Evolutionary conservation across 2,797 vertebrate genomes (phyloP), one percentile per base, ranked within the genome.

Genomic region (Schizopygopsis malacanthus): DNA sequence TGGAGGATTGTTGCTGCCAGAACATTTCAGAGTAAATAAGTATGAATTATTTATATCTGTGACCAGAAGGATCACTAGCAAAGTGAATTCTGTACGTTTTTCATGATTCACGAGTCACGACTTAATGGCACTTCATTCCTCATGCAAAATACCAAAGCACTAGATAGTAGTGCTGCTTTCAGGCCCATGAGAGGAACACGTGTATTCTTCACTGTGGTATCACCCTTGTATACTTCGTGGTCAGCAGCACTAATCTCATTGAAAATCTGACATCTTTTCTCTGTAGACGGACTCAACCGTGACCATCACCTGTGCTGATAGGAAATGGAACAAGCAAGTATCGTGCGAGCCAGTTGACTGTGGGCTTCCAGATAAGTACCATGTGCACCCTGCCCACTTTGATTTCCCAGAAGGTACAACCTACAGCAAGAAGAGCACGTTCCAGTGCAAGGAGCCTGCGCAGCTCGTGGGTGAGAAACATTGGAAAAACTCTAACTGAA

Each of bases 251-350:
- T 45, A 13, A 43, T 28, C n/a, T 7, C 6, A 43, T 6, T 73
- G n/a, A 8, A 50, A 47, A 67, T 37, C 61, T 37, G 25, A 37
- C 3, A 0, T 86, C 33, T 89, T 80, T 91, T 61, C 79, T 89
- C 91, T 94, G 63, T 91, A 99, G 98, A 93, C 50, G 45, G 96
- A 96, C 79, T 93, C 97, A 52, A 95, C 89, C 0, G 94, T 97
- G 91, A 97, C 95, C 20, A 96, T 99, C 91, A 98, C 96, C 4
- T 99, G 98, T 80, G 90, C 93, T 0, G 97, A 98, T 71, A 98
- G 98, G 83, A 98, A 99, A 87, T 99, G 98, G 98, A 99, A 96
- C 92, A 97, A 98, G 84, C 97, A 97, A 91, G 97, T 98, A 50
- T 96, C 95, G 0, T 99, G 98, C 2, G 97, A 99, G 87, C 98